Conservation (phyloP, 2,797 vertebrate species). For the Phoebastria nigripes region DNA sequence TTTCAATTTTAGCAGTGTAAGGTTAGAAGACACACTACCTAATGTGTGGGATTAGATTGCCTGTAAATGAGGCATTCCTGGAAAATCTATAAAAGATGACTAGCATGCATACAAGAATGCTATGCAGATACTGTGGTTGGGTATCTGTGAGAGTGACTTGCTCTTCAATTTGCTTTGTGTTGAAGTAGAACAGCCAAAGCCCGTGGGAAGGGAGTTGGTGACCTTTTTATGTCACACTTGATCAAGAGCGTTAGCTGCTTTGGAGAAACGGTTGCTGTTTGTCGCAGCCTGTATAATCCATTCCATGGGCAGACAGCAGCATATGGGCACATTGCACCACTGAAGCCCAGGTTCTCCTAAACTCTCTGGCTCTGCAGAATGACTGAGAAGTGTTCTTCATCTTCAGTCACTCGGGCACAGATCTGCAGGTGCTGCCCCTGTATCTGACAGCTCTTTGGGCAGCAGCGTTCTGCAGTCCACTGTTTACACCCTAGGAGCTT, state of each 20-base stretch:
- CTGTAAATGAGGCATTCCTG: neutral
- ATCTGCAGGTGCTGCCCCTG: neutral
- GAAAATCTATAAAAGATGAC: neutral
- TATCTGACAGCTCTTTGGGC: neutral
- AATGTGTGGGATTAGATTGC: neutral
- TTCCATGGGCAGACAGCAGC: neutral
- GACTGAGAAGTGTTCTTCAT: neutral
- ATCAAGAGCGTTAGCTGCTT: neutral
- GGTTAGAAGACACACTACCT: neutral
- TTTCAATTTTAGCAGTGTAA: neutral
- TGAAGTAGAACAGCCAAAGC: neutral
- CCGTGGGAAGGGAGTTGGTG: neutral
- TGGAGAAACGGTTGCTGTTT: neutral
- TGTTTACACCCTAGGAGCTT: neutral
- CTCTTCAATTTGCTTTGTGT: neutral
- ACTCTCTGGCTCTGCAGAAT: neutral
- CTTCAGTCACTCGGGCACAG: neutral
- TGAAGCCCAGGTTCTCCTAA: neutral
- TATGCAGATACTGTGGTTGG: neutral
- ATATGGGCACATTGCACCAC: neutral
- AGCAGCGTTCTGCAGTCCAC: neutral
- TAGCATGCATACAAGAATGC: neutral
- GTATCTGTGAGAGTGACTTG: neutral
- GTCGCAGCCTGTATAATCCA: neutral
- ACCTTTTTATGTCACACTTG: neutral